phyloP scores from a whole-genome alignment of 2,113 vertebrate genomes.

The Calyptomena viridis region DNA sequence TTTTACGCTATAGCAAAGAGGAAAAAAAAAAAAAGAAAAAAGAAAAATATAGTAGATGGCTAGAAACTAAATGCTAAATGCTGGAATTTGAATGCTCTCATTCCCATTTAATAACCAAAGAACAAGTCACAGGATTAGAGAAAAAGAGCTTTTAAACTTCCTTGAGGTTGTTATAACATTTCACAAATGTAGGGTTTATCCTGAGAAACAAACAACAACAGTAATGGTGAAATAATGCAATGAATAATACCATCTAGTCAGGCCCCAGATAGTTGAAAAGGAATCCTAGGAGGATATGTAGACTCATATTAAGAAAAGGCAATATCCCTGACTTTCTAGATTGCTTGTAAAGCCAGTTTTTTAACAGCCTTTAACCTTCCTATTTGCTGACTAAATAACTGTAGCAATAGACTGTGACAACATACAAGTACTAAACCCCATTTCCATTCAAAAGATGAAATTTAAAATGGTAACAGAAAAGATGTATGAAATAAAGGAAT shows the following conservation, averaged over 20 bases:
- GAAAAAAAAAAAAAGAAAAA: conserved; percentile 76
- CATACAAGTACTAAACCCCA: background rate
- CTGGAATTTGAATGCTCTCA: conserved; percentile 83
- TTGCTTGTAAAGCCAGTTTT: background rate
- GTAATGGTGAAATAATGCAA: background rate
- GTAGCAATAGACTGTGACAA: background rate
- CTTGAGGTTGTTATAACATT: conserved; percentile 5
- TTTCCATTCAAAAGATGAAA: conserved; percentile 13
- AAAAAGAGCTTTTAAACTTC: conserved; percentile 53
- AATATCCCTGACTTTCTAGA: background rate
- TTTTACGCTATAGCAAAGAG: conserved; percentile 79
- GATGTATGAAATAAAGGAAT: background rate
- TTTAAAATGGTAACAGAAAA: conserved; percentile 23
- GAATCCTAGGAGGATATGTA: background rate
- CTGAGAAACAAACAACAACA: conserved; percentile 35
- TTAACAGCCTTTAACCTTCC: background rate
- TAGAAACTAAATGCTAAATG: conserved; percentile 83
- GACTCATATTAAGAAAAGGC: background rate
- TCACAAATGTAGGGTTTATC: conserved; percentile 6
- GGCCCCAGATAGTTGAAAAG: background rate
- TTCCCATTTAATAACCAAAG: conserved; percentile 81
- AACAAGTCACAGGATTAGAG: conserved; percentile 78
- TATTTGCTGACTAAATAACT: background rate
- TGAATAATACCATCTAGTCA: background rate
- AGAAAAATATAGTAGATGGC: conserved; percentile 81